Conservation (phyloP, 1,140 invertebrate genomes). For the Pygmarrhopalites habei region DNA sequence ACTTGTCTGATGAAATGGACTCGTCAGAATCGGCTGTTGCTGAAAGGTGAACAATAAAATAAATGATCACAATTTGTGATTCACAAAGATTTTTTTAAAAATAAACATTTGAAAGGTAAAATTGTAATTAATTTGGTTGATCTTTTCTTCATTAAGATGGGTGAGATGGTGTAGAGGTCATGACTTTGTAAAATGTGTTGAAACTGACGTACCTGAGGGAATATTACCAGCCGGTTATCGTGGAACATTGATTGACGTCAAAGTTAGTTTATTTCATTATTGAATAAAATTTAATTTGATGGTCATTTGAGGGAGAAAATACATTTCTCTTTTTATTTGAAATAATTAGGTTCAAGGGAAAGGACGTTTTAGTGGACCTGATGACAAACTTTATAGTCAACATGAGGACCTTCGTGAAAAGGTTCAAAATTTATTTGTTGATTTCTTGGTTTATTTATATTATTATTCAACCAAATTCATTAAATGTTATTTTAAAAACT, state of each 20-base stretch:
- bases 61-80: no score
- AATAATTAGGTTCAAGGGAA: constrained; percentile 32
- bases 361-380: constrained; percentile 21
- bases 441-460: neutral
- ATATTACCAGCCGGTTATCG: constrained; percentile 33
- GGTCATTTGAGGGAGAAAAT: no score
- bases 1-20: no score
- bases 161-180: constrained; percentile 26
- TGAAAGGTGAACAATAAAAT: no score
- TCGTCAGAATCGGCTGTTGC: no score
- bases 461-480: neutral
- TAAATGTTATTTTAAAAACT: neutral
- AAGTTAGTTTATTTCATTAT: no score
- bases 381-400: constrained; percentile 36
- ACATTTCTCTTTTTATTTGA: no score
- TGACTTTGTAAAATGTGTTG: constrained; percentile 28
- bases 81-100: no score
- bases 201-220: constrained; percentile 27
- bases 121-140: neutral
- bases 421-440: constrained; percentile 4
- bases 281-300: no score
- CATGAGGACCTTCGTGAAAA: constrained; percentile 32
- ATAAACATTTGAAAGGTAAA: no score
- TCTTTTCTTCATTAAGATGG: constrained; percentile 31
- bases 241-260: constrained; percentile 37